These are phyloP conservation scores for Cyphomyrus plagiostoma DNA, from an alignment of 2,113 vertebrate genomes.

Conservation along the genomic window DNA sequence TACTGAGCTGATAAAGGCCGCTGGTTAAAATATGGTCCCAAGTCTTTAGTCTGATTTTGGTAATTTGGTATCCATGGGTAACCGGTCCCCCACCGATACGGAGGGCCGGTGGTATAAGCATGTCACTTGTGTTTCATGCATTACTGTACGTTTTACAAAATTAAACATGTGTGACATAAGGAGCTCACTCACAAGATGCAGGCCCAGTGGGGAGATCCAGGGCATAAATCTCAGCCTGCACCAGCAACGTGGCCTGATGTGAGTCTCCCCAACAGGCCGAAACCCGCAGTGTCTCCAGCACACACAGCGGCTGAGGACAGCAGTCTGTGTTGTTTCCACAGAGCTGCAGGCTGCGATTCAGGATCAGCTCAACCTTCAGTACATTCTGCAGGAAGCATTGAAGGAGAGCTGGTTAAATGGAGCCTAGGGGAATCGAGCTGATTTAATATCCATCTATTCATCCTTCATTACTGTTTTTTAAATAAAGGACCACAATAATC, in stretches of 20 bases:
- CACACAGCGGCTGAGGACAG: conserved; percentile 61
- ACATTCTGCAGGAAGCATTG: conserved; percentile 48
- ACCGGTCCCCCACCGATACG: background rate
- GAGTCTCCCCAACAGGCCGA: conserved; percentile 60
- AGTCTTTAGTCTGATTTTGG: background rate
- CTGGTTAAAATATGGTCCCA: background rate
- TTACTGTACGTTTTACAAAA: background rate
- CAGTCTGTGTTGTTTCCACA: conserved; percentile 62
- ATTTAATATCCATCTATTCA: background rate
- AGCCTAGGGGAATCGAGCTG: background rate
- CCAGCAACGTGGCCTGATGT: conserved; percentile 61
- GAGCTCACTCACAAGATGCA: conserved; percentile 58
- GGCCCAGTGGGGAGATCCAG: conserved; percentile 52
- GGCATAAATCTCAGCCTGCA: conserved; percentile 75
- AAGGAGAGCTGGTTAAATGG: conserved; percentile 17
- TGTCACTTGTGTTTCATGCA: background rate
- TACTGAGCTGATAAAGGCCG: background rate
- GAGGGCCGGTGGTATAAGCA: background rate
- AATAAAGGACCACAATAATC: background rate
- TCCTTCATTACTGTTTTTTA: background rate
- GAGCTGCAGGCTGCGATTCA: conserved; percentile 51
- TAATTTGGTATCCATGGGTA: background rate
- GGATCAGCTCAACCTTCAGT: conserved; percentile 55
- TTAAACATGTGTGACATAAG: background rate
- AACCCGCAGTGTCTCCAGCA: conserved; percentile 70